Conservation (phyloP, 2,888 invertebrate genomes). For the Piscicola geometra region DNA sequence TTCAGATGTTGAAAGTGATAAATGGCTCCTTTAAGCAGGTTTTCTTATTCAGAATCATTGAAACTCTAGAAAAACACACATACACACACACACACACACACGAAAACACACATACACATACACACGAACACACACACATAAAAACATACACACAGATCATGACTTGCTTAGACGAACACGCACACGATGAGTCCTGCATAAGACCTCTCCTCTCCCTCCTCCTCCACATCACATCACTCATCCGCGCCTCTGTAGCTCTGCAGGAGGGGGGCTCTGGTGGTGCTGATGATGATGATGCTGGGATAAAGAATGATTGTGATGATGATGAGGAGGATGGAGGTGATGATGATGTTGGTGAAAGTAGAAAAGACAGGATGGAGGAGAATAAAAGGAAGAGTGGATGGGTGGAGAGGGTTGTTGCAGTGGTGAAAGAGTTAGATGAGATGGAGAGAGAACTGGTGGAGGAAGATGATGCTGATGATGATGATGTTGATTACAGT, state of each 20-base stretch:
- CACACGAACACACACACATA: constrained; percentile 10
- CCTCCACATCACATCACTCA: not conserved
- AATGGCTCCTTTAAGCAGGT: constrained; percentile 15
- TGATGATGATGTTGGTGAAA: not conserved
- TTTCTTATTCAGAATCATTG: not conserved
- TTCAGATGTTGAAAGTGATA: not conserved
- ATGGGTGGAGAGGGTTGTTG: not conserved
- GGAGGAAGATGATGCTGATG: constrained; percentile 3
- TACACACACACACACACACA: constrained; percentile 22
- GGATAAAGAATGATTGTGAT: not conserved
- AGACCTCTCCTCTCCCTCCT: not conserved
- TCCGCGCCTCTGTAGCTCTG: not conserved
- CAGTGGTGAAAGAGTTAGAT: constrained; percentile 5
- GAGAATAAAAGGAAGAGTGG: not conserved
- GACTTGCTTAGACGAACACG: constrained; percentile 3
- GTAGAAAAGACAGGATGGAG: not conserved
- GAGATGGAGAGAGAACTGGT: not conserved
- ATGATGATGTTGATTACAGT: not conserved
- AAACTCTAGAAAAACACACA: not conserved
- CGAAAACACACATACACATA: constrained; percentile 16
- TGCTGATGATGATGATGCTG: no score
- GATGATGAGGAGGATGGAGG: not conserved
- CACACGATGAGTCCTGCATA: not conserved
- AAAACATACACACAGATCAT: constrained; percentile 5
- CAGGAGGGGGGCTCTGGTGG: no score